phyloP scores from a whole-genome alignment of 2,113 vertebrate species.

The Apteryx owenii region DNA sequence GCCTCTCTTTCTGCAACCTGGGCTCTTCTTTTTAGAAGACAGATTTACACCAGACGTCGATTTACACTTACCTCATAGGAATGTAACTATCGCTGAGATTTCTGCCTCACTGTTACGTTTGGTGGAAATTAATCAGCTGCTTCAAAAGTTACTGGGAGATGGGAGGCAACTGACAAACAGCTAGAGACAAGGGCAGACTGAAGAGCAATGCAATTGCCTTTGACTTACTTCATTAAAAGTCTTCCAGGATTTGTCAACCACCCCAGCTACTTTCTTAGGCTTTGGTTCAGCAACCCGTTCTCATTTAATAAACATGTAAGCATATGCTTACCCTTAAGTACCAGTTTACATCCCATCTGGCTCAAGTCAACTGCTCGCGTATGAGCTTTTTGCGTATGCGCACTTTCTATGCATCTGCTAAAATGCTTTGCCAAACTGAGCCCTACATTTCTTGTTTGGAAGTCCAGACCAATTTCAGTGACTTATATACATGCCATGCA shows the following conservation, averaged over 20 bases:
- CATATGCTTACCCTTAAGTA: slow-evolving; percentile 23
- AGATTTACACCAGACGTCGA: neutral
- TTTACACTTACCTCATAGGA: neutral
- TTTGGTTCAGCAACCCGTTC: slow-evolving; percentile 15
- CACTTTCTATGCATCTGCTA: slow-evolving; percentile 29
- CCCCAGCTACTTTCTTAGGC: neutral
- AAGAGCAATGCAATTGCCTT: neutral
- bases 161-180: neutral
- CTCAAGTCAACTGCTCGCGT: neutral
- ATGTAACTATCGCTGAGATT: neutral
- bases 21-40: neutral
- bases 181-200: neutral
- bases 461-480: neutral
- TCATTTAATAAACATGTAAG: neutral
- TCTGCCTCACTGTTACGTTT: neutral
- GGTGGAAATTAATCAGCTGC: neutral
- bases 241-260: neutral
- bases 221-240: neutral
- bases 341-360: slow-evolving; percentile 49
- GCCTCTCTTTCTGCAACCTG: neutral
- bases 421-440: neutral
- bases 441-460: neutral
- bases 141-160: neutral
- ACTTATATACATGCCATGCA: neutral
- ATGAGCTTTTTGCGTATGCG: neutral